A percentile compares a stretch with the other conserved stretches of the same genome.
Conservation (phyloP, 2,888 invertebrate genomes). For the Cosmia trapezina region DNA sequence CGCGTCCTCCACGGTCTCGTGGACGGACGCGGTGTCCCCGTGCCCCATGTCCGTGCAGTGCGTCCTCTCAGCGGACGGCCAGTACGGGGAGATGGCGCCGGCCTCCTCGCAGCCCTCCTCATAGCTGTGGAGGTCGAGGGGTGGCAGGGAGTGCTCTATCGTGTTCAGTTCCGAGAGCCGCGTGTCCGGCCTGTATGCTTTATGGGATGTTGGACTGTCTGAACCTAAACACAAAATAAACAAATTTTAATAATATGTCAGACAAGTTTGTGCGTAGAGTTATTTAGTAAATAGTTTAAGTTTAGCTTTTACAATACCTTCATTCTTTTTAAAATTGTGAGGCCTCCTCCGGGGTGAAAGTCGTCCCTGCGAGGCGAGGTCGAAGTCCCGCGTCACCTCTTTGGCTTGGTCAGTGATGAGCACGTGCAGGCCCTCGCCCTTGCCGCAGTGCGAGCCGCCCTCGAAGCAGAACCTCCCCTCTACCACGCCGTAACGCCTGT, state of each 20-base stretch:
- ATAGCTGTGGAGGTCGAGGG: conserved; percentile 79
- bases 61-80: conserved; percentile 91
- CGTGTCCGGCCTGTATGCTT: conserved; percentile 86
- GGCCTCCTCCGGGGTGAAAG: conserved; percentile 90
- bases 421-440: conserved; percentile 95
- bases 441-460: conserved; percentile 96
- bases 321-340: conserved; percentile 72
- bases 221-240: conserved; percentile 64
- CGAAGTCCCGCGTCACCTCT: conserved; percentile 92
- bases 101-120: conserved; percentile 79
- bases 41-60: conserved; percentile 84
- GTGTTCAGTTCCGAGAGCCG: conserved; percentile 89
- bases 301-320: conserved; percentile 61
- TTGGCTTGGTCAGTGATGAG: conserved; percentile 94
- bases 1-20: conserved; percentile 73
- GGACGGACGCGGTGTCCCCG: conserved; percentile 81
- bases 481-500: conserved; percentile 95
- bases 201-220: conserved; percentile 78
- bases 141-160: conserved; percentile 84
- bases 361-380: conserved; percentile 93
- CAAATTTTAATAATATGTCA: background rate
- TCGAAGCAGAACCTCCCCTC: conserved; percentile 97
- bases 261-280: background rate
- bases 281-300: background rate
- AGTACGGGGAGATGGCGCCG: conserved; percentile 91